Percentiles rank a stretch among this genome's conserved stretches.
Evolutionary conservation across 2,113 vertebrate species (phyloP).

Genomic region (cattle (Bos taurus)): ARS-UCD2.0 NC_037346.1:13753001-13753500

Average conservation of each 20-base stretch:
- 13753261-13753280: background rate
- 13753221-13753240: background rate
- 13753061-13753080: background rate
- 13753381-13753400: background rate
- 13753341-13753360: background rate
- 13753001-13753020: slow-evolving; percentile 50
- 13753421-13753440: background rate
- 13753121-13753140: slow-evolving; percentile 35
- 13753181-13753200: background rate
- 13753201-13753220: background rate
- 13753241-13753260: background rate
- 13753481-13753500: background rate
- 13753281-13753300: background rate
- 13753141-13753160: background rate
- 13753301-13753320: background rate
- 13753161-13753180: slow-evolving; percentile 1
- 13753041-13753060: background rate
- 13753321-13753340: background rate
- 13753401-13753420: background rate
- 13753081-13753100: slow-evolving; percentile 44
- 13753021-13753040: slow-evolving; percentile 48
- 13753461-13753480: background rate
- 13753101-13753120: slow-evolving; percentile 63
- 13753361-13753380: background rate
- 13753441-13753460: background rate